These are phyloP conservation scores for Platysteira castanea DNA, from an alignment of 2,113 vertebrate species.

Conservation along the genomic window DNA sequence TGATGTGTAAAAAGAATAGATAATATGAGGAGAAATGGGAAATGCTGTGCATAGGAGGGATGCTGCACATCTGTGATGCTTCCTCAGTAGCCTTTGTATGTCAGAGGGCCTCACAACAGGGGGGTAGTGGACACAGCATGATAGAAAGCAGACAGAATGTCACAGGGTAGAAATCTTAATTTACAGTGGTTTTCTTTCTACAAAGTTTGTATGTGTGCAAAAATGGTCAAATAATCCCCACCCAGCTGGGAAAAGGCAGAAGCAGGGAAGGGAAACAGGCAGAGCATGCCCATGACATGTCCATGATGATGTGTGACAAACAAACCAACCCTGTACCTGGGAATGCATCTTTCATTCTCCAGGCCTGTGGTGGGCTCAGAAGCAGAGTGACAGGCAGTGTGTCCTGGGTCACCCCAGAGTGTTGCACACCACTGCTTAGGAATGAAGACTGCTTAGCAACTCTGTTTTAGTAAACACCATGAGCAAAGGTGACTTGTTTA, in stretches of 20 bases:
- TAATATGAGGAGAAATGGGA: accelerated
- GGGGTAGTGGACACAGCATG: background rate
- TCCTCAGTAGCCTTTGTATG: background rate
- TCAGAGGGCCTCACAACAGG: background rate
- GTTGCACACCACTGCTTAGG: background rate
- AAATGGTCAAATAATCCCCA: background rate
- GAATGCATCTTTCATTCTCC: background rate
- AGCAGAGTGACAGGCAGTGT: background rate
- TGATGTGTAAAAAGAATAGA: background rate
- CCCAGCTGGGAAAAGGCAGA: background rate
- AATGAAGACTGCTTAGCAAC: background rate
- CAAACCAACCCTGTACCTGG: accelerated
- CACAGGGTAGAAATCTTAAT: background rate
- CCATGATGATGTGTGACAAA: accelerated
- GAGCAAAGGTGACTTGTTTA: background rate
- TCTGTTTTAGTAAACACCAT: background rate
- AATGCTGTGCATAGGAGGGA: background rate
- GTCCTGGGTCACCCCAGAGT: background rate
- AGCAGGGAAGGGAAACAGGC: background rate
- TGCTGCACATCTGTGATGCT: background rate
- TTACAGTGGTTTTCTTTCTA: background rate
- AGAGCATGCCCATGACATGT: background rate
- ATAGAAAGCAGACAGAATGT: background rate
- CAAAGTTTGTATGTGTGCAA: background rate
- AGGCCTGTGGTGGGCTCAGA: background rate